phyloP scores from a whole-genome alignment of 2,888 invertebrate genomes.

The Archips xylosteana region DNA sequence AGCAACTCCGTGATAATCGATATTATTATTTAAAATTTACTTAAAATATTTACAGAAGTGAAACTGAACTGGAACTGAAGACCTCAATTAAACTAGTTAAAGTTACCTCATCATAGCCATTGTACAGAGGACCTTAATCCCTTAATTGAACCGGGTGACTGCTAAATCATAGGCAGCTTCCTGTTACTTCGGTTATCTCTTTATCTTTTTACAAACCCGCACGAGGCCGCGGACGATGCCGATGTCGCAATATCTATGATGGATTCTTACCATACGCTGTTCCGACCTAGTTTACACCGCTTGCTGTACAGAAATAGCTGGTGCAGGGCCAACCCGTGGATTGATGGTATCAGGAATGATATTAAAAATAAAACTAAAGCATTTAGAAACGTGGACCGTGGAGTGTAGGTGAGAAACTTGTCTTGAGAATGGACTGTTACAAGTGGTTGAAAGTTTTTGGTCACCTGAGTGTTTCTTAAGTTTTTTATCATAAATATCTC shows the following conservation, averaged over 20 bases:
- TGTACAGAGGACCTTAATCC: neutral
- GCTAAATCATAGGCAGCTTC: neutral
- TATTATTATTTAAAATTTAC: too few species aligned
- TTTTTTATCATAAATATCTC: neutral
- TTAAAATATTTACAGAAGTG: too few species aligned
- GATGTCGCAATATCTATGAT: conserved; percentile 61
- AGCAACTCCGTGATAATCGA: too few species aligned
- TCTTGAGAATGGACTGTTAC: neutral
- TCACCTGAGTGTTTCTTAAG: neutral
- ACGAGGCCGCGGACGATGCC: conserved; percentile 29
- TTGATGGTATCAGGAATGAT: conserved; percentile 45
- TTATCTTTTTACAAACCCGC: conserved; percentile 42
- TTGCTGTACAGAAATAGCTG: conserved; percentile 64
- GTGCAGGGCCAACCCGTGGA: conserved; percentile 53
- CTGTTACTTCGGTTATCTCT: conserved; percentile 32
- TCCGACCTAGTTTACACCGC: conserved; percentile 63
- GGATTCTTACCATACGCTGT: conserved; percentile 64
- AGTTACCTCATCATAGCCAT: too few species aligned
- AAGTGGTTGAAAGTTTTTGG: neutral
- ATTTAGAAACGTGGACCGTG: neutral
- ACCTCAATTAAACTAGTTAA: too few species aligned
- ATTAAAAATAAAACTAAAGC: conserved; percentile 2
- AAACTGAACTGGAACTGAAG: too few species aligned
- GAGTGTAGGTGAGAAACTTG: neutral
- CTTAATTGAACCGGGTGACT: neutral